These are phyloP conservation scores for Saccostrea cuccullata DNA, from an alignment of 1,140 invertebrate species.

Conservation along the genomic window DNA sequence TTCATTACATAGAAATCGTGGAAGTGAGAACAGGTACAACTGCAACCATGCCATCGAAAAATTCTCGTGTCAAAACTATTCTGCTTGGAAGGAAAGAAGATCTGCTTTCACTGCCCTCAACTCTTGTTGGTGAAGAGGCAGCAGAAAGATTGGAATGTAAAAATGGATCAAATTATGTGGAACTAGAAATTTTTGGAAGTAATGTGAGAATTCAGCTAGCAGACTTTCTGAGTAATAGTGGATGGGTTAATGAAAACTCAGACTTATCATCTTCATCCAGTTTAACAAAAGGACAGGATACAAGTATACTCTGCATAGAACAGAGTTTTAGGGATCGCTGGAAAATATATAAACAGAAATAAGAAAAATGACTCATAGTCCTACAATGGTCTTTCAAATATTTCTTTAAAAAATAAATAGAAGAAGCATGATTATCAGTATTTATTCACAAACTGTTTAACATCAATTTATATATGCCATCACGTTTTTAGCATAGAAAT, in stretches of 20 bases:
- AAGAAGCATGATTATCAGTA: too few species aligned
- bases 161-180: conserved; percentile 67
- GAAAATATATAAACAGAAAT: conserved; percentile 43
- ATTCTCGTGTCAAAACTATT: conserved; percentile 73
- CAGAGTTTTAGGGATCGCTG: conserved; percentile 73
- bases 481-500: neutral
- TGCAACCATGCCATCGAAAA: conserved; percentile 75
- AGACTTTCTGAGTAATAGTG: conserved; percentile 87
- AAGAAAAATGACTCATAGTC: neutral
- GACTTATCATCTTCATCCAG: conserved; percentile 73
- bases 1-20: conserved; percentile 71
- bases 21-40: conserved; percentile 73
- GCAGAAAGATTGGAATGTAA: conserved; percentile 67
- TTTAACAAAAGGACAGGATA: conserved; percentile 54
- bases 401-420: too few species aligned
- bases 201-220: conserved; percentile 67
- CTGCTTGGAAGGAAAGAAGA: conserved; percentile 70
- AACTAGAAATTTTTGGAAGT: conserved; percentile 70
- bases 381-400: neutral
- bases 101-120: conserved; percentile 65
- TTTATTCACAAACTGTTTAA: too few species aligned
- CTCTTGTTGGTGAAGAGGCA: conserved; percentile 66
- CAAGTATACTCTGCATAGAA: conserved; percentile 59
- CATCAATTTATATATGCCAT: too few species aligned
- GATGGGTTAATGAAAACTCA: conserved; percentile 86